These are phyloP conservation scores for Apogon talboti DNA, from an alignment of 2,797 vertebrate species.

Conservation along the genomic window DNA sequence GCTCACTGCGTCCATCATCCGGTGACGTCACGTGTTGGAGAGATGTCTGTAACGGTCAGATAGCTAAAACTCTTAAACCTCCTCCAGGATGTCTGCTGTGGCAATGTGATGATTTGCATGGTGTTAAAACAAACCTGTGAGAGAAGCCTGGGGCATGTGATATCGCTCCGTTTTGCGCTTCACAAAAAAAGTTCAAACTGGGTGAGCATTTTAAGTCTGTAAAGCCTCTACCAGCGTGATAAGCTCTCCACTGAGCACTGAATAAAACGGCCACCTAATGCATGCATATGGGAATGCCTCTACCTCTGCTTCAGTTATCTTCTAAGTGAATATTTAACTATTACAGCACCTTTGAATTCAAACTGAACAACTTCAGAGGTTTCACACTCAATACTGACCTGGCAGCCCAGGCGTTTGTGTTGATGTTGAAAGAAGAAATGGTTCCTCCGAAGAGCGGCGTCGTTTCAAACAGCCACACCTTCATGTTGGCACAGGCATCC, in stretches of 20 bases:
- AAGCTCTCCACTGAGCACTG: too few species aligned
- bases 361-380: background rate
- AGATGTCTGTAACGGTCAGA: constrained; percentile 1
- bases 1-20: constrained; percentile 24
- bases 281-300: constrained; percentile 10
- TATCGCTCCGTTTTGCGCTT: background rate
- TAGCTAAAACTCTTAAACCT: constrained; percentile 18
- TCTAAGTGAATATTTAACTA: constrained; percentile 55
- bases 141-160: background rate
- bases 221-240: too few species aligned
- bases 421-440: constrained; percentile 96
- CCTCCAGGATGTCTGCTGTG: background rate
- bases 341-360: constrained; percentile 5
- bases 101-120: background rate
- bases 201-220: too few species aligned
- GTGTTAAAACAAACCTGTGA: constrained; percentile 12
- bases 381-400: constrained; percentile 83
- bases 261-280: constrained; percentile 1
- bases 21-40: constrained; percentile 17
- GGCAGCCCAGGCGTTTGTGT: constrained; percentile 96
- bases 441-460: constrained; percentile 94
- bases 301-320: constrained; percentile 7
- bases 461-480: constrained; percentile 95
- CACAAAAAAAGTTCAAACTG: too few species aligned
- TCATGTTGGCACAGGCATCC: constrained; percentile 97